Evolutionary conservation across 2,888 invertebrate species (phyloP).

Genomic region (Chloroclysta siterata): DNA sequence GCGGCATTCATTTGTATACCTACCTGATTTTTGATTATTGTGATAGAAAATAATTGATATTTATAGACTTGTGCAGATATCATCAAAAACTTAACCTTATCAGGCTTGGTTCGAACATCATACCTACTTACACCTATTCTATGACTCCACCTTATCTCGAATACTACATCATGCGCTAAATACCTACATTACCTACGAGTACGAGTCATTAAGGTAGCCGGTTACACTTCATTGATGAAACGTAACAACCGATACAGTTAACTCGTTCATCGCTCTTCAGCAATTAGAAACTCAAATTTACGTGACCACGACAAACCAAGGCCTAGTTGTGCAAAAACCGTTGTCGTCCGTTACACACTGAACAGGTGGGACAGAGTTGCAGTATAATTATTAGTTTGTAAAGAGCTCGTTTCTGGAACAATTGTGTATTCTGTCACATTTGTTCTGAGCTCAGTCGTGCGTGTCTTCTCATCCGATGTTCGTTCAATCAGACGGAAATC

Average conservation of each 20-base stretch:
- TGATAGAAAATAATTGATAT: no score
- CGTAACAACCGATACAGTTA: slow-evolving; percentile 41
- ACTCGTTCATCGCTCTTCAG: slow-evolving; percentile 36
- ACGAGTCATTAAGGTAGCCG: slow-evolving; percentile 36
- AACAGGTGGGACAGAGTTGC: slow-evolving; percentile 51
- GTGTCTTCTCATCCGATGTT: slow-evolving; percentile 63
- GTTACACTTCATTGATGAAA: slow-evolving; percentile 44
- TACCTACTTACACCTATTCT: not conserved
- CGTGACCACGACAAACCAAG: slow-evolving; percentile 61
- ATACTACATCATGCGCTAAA: slow-evolving; percentile 28
- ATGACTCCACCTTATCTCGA: slow-evolving; percentile 25
- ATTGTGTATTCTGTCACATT: slow-evolving; percentile 68
- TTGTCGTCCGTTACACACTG: slow-evolving; percentile 68
- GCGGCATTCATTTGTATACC: no score
- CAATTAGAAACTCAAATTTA: slow-evolving; percentile 62
- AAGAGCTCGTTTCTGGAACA: slow-evolving; percentile 61
- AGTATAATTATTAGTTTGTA: slow-evolving; percentile 23
- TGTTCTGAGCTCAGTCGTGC: slow-evolving; percentile 65
- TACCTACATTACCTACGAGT: not conserved
- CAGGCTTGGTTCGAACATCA: not conserved
- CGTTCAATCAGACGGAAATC: slow-evolving; percentile 65
- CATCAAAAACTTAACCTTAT: not conserved
- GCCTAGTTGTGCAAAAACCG: slow-evolving; percentile 75
- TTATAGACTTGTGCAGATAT: no score
- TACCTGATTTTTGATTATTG: no score